These are phyloP conservation scores for Sinocyclocheilus anophthalmus DNA, from an alignment of 2,113 vertebrate genomes.

Conservation along the genomic window DNA sequence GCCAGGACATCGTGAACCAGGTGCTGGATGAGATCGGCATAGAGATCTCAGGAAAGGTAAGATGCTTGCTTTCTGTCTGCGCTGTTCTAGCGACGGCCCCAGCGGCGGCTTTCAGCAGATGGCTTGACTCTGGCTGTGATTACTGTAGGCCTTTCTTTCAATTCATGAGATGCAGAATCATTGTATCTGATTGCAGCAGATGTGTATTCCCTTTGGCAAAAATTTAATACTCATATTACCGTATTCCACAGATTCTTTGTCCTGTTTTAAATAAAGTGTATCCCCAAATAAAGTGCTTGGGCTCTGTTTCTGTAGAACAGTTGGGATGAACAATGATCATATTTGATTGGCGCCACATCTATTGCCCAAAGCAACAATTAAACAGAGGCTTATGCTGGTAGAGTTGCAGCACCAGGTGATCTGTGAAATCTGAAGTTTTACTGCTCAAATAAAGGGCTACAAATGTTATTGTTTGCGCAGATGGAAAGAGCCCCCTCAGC, in stretches of 20 bases:
- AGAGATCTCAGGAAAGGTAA: conserved; percentile 95
- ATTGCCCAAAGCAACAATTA: background rate
- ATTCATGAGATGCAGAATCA: conserved; percentile 33
- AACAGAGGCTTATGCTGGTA: background rate
- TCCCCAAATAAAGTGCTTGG: conserved; percentile 1
- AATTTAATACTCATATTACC: conserved; percentile 31
- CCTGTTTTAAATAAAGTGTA: no score
- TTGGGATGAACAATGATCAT: background rate
- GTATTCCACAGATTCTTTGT: conserved; percentile 7
- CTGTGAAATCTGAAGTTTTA: conserved; percentile 35
- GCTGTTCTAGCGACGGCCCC: background rate
- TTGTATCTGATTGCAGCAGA: conserved; percentile 39
- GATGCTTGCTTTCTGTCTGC: background rate
- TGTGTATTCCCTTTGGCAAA: conserved; percentile 49
- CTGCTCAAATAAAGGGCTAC: conserved; percentile 31
- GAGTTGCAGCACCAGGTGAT: background rate
- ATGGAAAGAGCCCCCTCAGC: conserved; percentile 94
- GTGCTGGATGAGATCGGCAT: conserved; percentile 98
- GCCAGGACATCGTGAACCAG: conserved; percentile 96
- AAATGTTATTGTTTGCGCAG: conserved; percentile 68
- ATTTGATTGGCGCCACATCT: conserved; percentile 3
- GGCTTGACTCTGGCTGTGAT: conserved; percentile 44
- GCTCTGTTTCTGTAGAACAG: conserved; percentile 6
- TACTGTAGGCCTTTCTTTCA: conserved; percentile 33
- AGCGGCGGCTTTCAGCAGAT: conserved; percentile 28